Conservation (phyloP, 2,888 invertebrate genomes). For the Sarcophaga variegata region DNA sequence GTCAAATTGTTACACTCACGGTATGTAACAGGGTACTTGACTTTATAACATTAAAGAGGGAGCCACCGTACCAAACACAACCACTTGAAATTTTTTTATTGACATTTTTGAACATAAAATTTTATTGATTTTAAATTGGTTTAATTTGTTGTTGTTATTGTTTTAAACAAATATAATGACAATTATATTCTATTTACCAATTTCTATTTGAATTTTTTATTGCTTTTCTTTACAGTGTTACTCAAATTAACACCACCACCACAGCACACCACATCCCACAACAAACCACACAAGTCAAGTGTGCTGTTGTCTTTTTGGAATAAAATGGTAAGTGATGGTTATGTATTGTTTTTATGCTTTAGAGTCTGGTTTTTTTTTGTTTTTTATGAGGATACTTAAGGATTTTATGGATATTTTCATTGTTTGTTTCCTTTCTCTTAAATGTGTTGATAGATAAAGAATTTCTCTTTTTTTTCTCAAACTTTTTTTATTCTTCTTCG, state of each 20-base stretch:
- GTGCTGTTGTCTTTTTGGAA: background rate
- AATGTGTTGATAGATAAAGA: conserved; percentile 27
- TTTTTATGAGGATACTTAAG: conserved; percentile 49
- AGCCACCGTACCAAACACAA: background rate
- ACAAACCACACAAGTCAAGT: background rate
- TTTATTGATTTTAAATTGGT: conserved; percentile 52
- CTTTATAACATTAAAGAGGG: background rate
- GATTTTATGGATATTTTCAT: conserved; percentile 18
- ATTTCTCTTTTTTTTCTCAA: background rate
- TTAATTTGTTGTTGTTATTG: conserved; percentile 29
- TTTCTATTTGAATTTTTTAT: conserved; percentile 15
- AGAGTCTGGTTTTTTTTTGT: background rate
- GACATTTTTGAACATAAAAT: conserved; percentile 27
- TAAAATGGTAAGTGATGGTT: background rate
- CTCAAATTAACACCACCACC: background rate
- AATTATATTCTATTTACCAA: conserved; percentile 12
- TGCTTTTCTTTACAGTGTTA: conserved; percentile 4
- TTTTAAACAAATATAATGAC: conserved; percentile 17
- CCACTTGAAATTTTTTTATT: conserved; percentile 39
- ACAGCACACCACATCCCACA: too few relatives aligned
- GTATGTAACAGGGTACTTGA: background rate
- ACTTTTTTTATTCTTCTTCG: background rate
- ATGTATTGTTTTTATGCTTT: conserved; percentile 10
- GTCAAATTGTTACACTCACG: background rate
- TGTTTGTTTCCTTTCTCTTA: conserved; percentile 23